Conservation (phyloP, 1,140 invertebrate genomes). For the Hycleus cichorii region DNA sequence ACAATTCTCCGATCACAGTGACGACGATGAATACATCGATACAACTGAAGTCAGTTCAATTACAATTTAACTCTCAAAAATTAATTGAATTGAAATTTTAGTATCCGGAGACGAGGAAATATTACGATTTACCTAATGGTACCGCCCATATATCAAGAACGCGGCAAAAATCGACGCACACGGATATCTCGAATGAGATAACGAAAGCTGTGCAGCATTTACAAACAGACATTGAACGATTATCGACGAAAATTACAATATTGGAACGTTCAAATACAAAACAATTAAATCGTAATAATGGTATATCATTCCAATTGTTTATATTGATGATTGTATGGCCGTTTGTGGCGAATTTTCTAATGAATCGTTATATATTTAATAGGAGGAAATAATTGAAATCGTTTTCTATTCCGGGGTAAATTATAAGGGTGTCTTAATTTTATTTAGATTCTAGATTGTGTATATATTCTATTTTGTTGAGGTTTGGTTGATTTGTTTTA, state of each 20-base stretch:
- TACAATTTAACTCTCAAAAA: background rate
- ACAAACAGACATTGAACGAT: conserved; percentile 41
- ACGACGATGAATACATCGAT: conserved; percentile 69
- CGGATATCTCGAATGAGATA: conserved; percentile 41
- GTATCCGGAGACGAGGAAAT: conserved; percentile 27
- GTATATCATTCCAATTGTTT: conserved; percentile 47
- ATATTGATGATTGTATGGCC: conserved; percentile 52
- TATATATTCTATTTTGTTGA: too few relatives aligned
- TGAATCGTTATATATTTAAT: conserved; percentile 29
- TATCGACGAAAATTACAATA: conserved; percentile 39
- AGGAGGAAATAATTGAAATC: too few relatives aligned
- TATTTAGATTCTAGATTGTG: too few relatives aligned
- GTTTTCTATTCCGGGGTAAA: too few relatives aligned
- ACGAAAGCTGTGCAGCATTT: conserved; percentile 40
- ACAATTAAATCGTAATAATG: conserved; percentile 13
- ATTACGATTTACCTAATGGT: conserved; percentile 21
- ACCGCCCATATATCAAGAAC: conserved; percentile 27
- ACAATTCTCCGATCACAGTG: conserved; percentile 59
- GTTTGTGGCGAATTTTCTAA: conserved; percentile 46
- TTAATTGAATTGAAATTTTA: conserved; percentile 12
- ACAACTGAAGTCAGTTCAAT: conserved; percentile 54
- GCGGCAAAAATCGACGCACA: conserved; percentile 20
- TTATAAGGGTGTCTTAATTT: too few relatives aligned
- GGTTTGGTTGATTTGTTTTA: too few relatives aligned
- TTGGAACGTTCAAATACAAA: conserved; percentile 31